Conservation (phyloP, 2,797 vertebrate genomes). For the Crocidura indochinensis region DNA sequence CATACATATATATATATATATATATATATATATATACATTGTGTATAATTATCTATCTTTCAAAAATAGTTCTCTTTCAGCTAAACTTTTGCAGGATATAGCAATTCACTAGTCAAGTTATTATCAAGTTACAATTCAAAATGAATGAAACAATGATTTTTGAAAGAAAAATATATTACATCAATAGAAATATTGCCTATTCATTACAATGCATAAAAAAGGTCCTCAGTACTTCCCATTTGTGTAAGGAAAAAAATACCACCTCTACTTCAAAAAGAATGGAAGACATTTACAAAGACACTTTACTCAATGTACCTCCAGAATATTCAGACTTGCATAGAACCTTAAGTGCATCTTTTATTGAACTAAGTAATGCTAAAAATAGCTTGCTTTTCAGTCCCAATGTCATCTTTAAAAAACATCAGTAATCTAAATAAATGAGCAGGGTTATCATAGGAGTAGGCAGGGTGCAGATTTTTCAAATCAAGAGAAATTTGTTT, state of each 20-base stretch:
- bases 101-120: not conserved
- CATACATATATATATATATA: too few species aligned
- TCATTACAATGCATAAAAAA: not conserved
- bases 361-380: conserved; percentile 43
- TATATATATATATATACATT: not conserved
- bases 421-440: conserved; percentile 46
- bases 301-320: not conserved
- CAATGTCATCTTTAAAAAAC: conserved; percentile 2
- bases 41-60: not conserved
- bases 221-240: not conserved
- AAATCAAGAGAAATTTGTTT: too few species aligned
- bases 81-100: not conserved
- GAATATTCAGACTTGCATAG: conserved; percentile 21
- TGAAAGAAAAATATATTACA: conserved; percentile 15
- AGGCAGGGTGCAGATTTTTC: too few species aligned
- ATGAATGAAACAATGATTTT: conserved; percentile 3
- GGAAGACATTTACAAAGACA: conserved; percentile 15
- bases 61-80: not conserved
- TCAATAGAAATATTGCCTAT: not conserved
- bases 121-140: not conserved
- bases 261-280: not conserved
- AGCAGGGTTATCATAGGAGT: not conserved
- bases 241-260: conserved; percentile 28
- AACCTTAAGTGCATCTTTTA: not conserved
- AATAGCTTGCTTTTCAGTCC: not conserved